Conservation (phyloP, 1,140 invertebrate genomes). For the Metaphire vulgaris region DNA sequence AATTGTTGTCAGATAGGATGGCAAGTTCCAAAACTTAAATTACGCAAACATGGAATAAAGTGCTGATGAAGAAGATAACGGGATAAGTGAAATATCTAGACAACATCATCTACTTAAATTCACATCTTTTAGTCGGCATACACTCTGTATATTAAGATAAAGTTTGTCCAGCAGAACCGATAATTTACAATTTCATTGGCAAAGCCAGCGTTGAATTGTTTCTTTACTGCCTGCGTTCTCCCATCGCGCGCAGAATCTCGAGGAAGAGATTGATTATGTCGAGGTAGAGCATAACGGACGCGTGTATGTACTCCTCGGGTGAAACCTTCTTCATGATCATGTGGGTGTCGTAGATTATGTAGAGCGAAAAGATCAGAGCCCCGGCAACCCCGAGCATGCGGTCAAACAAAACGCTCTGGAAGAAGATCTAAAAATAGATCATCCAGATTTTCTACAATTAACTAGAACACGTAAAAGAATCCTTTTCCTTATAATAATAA, state of each 20-base stretch:
- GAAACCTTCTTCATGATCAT: conserved; percentile 64
- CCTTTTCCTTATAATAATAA: conserved; percentile 6
- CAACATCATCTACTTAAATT: no score
- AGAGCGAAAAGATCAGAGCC: conserved; percentile 67
- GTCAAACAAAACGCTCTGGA: conserved; percentile 64
- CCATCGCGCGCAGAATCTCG: conserved; percentile 62
- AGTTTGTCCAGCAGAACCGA: no score
- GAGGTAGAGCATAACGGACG: conserved; percentile 75
- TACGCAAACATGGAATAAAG: no score
- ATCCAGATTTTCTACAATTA: no score
- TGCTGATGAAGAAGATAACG: no score
- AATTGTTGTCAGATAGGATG: no score
- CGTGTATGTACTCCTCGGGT: conserved; percentile 70
- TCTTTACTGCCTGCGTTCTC: conserved; percentile 15
- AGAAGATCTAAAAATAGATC: conserved; percentile 65
- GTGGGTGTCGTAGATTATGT: conserved; percentile 63
- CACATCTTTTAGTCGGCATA: no score
- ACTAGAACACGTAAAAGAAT: neutral
- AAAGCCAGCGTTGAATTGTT: no score
- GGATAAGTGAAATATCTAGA: no score
- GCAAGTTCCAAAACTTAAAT: no score
- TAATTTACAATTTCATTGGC: no score
- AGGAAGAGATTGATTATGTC: conserved; percentile 81
- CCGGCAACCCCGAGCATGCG: conserved; percentile 63
- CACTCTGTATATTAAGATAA: no score